Conservation (phyloP, 2,113 vertebrate species). For the Planiliza haematocheilus region DNA sequence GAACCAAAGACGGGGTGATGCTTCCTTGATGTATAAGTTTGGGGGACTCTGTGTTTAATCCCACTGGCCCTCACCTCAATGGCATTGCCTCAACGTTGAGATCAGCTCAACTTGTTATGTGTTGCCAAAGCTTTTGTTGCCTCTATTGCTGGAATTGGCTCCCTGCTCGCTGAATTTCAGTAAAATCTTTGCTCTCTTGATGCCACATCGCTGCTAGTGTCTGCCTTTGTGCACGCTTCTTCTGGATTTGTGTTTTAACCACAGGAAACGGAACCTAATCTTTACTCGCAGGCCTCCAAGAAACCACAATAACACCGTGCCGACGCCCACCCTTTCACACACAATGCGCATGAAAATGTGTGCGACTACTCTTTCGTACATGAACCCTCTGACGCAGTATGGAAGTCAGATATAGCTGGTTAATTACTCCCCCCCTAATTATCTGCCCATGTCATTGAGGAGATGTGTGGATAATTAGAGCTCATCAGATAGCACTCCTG, state of each 20-base stretch:
- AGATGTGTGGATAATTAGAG: conserved; percentile 76
- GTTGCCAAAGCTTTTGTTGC: too few relatives aligned
- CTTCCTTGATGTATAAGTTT: too few relatives aligned
- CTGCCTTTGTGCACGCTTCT: too few relatives aligned
- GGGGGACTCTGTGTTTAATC: too few relatives aligned
- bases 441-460: conserved; percentile 64
- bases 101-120: too few relatives aligned
- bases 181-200: too few relatives aligned
- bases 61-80: too few relatives aligned
- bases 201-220: too few relatives aligned
- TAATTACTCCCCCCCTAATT: conserved; percentile 73
- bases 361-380: conserved; percentile 32
- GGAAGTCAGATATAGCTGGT: conserved; percentile 68
- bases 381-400: conserved; percentile 23
- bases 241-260: background rate
- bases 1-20: too few relatives aligned
- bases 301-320: background rate
- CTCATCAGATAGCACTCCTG: conserved; percentile 70
- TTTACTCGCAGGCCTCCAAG: conserved; percentile 4
- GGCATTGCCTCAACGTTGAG: too few relatives aligned
- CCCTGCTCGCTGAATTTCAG: too few relatives aligned
- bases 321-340: conserved; percentile 10
- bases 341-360: conserved; percentile 11
- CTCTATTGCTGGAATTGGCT: too few relatives aligned
- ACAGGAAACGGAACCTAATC: background rate